Base-by-base conservation (phyloP, 2,888 invertebrate genomes). In the Mylabris sibirica region DNA sequence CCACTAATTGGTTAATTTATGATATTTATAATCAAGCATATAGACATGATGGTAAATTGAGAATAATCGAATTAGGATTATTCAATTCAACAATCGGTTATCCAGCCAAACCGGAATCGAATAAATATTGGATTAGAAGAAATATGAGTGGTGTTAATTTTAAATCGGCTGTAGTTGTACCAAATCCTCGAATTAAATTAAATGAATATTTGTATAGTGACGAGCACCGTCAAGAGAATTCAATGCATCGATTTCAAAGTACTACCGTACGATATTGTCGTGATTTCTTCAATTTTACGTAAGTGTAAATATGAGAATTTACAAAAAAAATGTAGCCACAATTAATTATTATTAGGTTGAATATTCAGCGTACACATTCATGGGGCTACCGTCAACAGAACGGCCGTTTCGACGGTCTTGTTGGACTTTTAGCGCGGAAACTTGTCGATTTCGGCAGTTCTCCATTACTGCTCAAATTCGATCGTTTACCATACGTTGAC, bases 261-360 rank as follows among this genome's bases (percentile, higher is more conserved):
- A 89, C 87, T 69, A 85, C 89, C 5, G 81, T 90, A 12, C 79
- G 88, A 71, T 88, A 89, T 78, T 87, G 92, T 67, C 82, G 86
- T 72, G 89, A 91, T 74, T 88, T 91, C 83, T 91, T 87, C 78
- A 91, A 91, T 84, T 89, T 91, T 80, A 89, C 88, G 91, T 91
- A 84, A 86, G 86, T 79, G 71, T 24, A 14, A 3, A n/a, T 35
- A 38, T 64, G 4, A 60, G 12, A 30, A 2, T 30, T 30, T 8
- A 34, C 6, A 34, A 34, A 30, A 30, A 35, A 35, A 35, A 35
- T 35, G n/a, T n/a, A 12, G 38, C 38, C 12, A 11, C 12, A 38
- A 14, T 49, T 49, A 22, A 20, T n/a, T 9, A 20, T 9, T 20
- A 20, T 63, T 71, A 89, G 89, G 64, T 85, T 86, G 65, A 77